These are phyloP conservation scores for Aythya baeri DNA, from an alignment of 2,113 vertebrate genomes.

Conservation along the genomic window DNA sequence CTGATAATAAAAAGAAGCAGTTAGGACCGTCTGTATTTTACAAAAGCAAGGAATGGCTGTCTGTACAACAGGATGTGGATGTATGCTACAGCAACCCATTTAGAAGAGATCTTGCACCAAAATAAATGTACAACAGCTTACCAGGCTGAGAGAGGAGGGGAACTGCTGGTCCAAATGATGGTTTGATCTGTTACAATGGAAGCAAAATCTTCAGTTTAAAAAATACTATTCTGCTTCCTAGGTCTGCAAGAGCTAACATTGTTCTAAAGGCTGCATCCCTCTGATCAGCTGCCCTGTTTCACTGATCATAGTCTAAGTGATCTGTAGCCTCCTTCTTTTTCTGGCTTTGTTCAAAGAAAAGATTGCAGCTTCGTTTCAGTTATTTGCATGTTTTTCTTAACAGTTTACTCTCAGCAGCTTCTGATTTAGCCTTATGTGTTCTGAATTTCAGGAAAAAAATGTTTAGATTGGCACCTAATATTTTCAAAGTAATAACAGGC, in stretches of 20 bases:
- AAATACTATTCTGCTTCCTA: conserved; percentile 46
- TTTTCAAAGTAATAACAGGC: conserved; percentile 45
- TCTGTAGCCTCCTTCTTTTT: conserved; percentile 21
- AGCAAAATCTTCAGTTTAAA: conserved; percentile 11
- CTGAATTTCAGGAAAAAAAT: background rate
- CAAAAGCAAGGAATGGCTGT: background rate
- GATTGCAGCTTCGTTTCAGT: background rate
- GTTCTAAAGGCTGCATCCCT: conserved; percentile 31
- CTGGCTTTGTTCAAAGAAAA: conserved; percentile 23
- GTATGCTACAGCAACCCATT: background rate
- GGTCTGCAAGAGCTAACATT: conserved; percentile 28
- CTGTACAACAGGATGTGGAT: background rate
- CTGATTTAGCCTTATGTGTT: background rate
- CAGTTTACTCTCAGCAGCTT: background rate
- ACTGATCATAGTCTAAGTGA: conserved; percentile 20
- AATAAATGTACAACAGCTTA: conserved; percentile 42
- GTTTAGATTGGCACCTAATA: background rate
- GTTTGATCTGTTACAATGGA: background rate
- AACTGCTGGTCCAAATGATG: conserved; percentile 17
- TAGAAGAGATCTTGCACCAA: conserved; percentile 12
- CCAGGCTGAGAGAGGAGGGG: conserved; percentile 1
- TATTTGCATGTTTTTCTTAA: conserved; percentile 29
- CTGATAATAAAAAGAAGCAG: background rate
- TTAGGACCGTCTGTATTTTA: background rate
- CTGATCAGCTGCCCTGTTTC: conserved; percentile 47